Base-by-base conservation (phyloP, 2,797 vertebrate species). In the Ispidina lecontei region DNA sequence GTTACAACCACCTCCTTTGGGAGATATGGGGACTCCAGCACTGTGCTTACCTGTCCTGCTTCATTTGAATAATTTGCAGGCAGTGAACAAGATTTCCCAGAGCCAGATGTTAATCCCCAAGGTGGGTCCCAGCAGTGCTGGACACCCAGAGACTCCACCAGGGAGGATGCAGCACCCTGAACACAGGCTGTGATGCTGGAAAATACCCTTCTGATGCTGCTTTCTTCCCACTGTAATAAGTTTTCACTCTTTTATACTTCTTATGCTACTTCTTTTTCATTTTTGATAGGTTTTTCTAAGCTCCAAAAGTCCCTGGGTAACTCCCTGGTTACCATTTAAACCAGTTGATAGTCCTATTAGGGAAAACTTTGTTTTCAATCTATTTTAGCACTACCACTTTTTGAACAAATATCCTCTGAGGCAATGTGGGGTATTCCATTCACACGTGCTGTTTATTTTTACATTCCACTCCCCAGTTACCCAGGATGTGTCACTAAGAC, bases 101-200 rank as follows among this genome's bases (percentile, higher is more conserved):
- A 84, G 10, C 2, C 37, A 56, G 35, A 31, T n/a, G 12, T 3
- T 14, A 60, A 67, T 25, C 31, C 7, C 23, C 14, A 6, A 22
- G 33, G 10, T 5, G 4, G 7, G 6, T 54, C 14, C 47, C 39
- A 56, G 47, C 26, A 77, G 58, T 5, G 23, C 21, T 12, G 15
- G 35, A 35, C 0, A 4, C 18, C 14, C 28, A 19, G 39, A 52
- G 1, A 12, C 31, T 70, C 28, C 2, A 1, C 16, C 31, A 56
- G 33, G 23, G 22, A 77, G 17, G 26, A 20, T n/a, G 25, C 43
- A 72, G 7, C 33, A 21, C 1, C 13, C 43, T 7, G 39, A 47
- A 22, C 4, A 2, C 17, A 23, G 37, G 12, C 14, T 47, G 14
- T 17, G 12, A 9, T 9, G 3, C 26, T 25, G 21, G 20, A 8